Evolutionary conservation across 2,113 vertebrate species (phyloP).

Genomic region (Otolemur garnettii): DNA sequence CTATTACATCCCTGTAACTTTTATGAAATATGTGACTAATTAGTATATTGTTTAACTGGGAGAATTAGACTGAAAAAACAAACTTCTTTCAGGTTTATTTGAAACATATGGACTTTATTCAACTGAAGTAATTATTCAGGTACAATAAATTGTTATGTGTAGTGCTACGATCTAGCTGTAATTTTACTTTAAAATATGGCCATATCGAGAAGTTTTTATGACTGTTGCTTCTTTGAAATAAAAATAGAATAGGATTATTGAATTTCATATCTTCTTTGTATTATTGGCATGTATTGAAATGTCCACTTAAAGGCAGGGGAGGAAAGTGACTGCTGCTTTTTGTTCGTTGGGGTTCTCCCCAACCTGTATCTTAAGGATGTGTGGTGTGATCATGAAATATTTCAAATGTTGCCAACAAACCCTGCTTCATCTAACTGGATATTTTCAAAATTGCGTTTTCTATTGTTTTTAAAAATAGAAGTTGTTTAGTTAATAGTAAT

Average conservation of each 20-base stretch:
- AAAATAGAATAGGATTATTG: slow-evolving; percentile 59
- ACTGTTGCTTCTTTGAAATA: slow-evolving; percentile 69
- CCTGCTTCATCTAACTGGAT: not conserved
- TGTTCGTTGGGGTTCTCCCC: slow-evolving; percentile 9
- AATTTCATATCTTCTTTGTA: slow-evolving; percentile 56
- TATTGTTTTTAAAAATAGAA: slow-evolving; percentile 37
- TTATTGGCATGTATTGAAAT: slow-evolving; percentile 43
- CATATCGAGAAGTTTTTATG: slow-evolving; percentile 52
- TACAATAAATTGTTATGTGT: slow-evolving; percentile 74
- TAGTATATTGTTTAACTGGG: slow-evolving; percentile 83
- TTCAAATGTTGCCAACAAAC: slow-evolving; percentile 43
- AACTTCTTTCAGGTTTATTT: slow-evolving; percentile 69
- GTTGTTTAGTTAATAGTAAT: slow-evolving; percentile 60
- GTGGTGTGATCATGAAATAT: slow-evolving; percentile 20
- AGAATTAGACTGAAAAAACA: slow-evolving; percentile 72
- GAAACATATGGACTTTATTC: slow-evolving; percentile 78
- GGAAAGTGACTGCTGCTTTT: slow-evolving; percentile 2
- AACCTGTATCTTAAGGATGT: not conserved
- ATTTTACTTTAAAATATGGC: slow-evolving; percentile 68
- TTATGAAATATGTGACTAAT: slow-evolving; percentile 87
- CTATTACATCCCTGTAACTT: slow-evolving; percentile 83
- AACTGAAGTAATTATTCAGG: slow-evolving; percentile 71
- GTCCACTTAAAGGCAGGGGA: slow-evolving; percentile 42
- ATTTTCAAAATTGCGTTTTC: slow-evolving; percentile 31
- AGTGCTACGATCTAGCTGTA: slow-evolving; percentile 49